These are phyloP conservation scores for Drosophila neoperkinsi DNA, from an alignment of 2,888 invertebrate genomes.

Conservation along the genomic window DNA sequence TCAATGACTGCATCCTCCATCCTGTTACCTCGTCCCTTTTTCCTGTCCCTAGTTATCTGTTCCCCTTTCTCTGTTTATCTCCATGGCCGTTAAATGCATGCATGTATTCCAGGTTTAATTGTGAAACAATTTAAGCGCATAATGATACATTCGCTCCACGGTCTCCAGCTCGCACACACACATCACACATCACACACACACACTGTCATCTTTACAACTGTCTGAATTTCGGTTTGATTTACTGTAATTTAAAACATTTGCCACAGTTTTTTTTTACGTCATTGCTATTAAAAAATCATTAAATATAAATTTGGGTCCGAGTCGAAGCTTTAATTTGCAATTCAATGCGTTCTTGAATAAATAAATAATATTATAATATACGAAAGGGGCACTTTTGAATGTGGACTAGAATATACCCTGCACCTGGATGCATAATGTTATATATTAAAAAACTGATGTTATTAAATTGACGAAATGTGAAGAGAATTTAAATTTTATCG, in stretches of 20 bases:
- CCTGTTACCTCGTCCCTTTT: constrained; percentile 8
- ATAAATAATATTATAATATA: constrained; percentile 39
- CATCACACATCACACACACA: background rate
- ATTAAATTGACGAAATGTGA: background rate
- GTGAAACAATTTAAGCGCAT: constrained; percentile 71
- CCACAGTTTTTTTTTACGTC: constrained; percentile 40
- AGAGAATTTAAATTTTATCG: background rate
- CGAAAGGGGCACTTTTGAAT: background rate
- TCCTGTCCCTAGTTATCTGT: background rate
- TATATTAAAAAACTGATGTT: background rate
- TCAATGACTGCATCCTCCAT: constrained; percentile 30
- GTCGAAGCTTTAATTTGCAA: constrained; percentile 60
- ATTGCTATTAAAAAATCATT: constrained; percentile 62
- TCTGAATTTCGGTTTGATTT: constrained; percentile 59
- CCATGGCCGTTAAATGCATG: background rate
- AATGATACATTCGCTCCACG: constrained; percentile 49
- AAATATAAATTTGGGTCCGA: constrained; percentile 59
- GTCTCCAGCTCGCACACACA: constrained; percentile 3
- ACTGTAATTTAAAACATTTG: constrained; percentile 64
- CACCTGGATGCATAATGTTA: background rate
- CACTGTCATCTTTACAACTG: constrained; percentile 15
- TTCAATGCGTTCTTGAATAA: constrained; percentile 51
- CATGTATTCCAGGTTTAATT: constrained; percentile 56
- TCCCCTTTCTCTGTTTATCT: background rate
- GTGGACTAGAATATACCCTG: constrained; percentile 15